These are phyloP conservation scores for Macrotrachela quadricornifera DNA, from an alignment of 1,140 invertebrate genomes.

Conservation along the genomic window DNA sequence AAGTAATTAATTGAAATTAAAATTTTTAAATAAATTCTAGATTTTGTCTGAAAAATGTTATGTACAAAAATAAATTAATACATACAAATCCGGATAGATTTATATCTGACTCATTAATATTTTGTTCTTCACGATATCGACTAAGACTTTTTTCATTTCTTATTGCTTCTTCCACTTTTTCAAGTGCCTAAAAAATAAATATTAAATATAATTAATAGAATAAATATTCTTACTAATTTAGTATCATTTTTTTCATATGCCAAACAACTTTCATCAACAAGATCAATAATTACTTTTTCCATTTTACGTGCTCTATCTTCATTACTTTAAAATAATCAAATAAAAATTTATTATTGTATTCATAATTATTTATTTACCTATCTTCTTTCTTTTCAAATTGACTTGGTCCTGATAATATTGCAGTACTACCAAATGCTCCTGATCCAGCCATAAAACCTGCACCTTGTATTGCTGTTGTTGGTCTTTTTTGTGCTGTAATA, in stretches of 20 bases:
- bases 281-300: constrained; percentile 54
- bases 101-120: constrained; percentile 60
- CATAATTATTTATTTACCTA: constrained; percentile 38
- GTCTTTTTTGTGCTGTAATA: constrained; percentile 29
- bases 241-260: background rate
- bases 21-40: constrained; percentile 6
- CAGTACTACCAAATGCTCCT: constrained; percentile 13
- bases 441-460: constrained; percentile 59
- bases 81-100: constrained; percentile 75
- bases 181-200: constrained; percentile 38
- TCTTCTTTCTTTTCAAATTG: constrained; percentile 42
- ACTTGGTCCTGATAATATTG: constrained; percentile 51
- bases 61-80: background rate
- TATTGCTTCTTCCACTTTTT: constrained; percentile 84
- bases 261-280: constrained; percentile 20
- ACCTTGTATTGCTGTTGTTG: constrained; percentile 66
- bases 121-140: constrained; percentile 64
- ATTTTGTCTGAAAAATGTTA: too few species aligned
- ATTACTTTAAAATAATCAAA: constrained; percentile 34
- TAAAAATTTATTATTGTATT: constrained; percentile 39
- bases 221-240: constrained; percentile 27
- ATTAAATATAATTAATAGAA: too few species aligned
- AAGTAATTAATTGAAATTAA: too few species aligned
- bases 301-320: constrained; percentile 61
- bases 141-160: constrained; percentile 66